Percentiles rank a stretch among this genome's conserved stretches.
These are phyloP conservation scores for Colistium nudipinnis DNA, from an alignment of 2,113 vertebrate genomes.

Conservation along the genomic window DNA sequence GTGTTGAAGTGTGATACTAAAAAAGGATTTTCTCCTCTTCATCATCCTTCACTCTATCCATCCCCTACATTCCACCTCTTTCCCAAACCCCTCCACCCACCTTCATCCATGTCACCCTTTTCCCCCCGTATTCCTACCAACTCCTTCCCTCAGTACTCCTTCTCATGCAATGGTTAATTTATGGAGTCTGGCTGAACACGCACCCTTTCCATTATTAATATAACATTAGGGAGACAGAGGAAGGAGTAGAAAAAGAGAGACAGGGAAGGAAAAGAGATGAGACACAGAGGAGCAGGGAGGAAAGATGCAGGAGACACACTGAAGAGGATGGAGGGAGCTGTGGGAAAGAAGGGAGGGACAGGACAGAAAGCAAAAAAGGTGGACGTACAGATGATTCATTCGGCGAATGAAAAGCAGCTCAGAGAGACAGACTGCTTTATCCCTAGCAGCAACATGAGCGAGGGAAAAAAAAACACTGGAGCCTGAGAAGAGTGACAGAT, in stretches of 20 bases:
- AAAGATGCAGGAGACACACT: conserved; percentile 6
- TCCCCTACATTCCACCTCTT: background rate
- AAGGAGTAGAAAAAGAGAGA: conserved; percentile 34
- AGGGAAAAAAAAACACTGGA: background rate
- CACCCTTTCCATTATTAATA: conserved; percentile 83
- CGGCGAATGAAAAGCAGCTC: conserved; percentile 19
- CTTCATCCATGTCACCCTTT: conserved; percentile 49
- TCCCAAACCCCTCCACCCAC: background rate
- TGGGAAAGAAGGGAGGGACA: background rate
- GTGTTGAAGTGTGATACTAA: conserved; percentile 45
- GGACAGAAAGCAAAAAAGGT: background rate
- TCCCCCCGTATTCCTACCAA: conserved; percentile 33
- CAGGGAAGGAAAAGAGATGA: conserved; percentile 11
- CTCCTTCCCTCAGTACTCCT: conserved; percentile 54
- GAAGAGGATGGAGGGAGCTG: conserved; percentile 2
- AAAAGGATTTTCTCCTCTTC: conserved; percentile 22
- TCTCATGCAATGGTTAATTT: conserved; percentile 82
- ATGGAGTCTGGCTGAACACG: conserved; percentile 81
- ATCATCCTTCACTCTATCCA: background rate
- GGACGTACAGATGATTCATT: conserved; percentile 1
- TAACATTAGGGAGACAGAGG: conserved; percentile 76
- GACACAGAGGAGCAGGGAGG: conserved; percentile 16
- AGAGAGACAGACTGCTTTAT: conserved; percentile 30
- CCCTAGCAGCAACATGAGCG: conserved; percentile 19
- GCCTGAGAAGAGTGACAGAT: conserved; percentile 45